Evolutionary conservation across 2,888 invertebrate genomes (phyloP).

Genomic region (Gryllus longicercus): DNA sequence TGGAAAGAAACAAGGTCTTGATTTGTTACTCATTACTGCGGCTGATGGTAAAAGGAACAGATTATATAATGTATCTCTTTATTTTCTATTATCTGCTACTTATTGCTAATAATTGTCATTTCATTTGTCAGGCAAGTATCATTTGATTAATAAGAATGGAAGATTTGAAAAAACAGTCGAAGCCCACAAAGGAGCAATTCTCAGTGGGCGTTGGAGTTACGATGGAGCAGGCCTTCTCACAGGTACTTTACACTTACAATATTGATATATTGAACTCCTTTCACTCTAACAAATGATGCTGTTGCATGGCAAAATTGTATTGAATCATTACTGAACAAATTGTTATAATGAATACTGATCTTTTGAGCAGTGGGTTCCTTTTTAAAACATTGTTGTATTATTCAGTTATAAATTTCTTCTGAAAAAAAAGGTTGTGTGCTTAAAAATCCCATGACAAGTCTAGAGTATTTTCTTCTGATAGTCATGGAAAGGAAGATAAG

Average conservation of each 20-base stretch:
- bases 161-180: slow-evolving; percentile 89
- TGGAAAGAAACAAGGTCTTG: slow-evolving; percentile 55
- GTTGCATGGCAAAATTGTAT: no score
- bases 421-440: no score
- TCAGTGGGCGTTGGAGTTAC: slow-evolving; percentile 88
- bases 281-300: background rate
- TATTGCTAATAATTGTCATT: background rate
- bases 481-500: no score
- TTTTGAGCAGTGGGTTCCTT: background rate
- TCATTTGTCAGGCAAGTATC: slow-evolving; percentile 63
- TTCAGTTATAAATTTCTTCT: no score
- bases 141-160: slow-evolving; percentile 83
- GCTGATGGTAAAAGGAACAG: slow-evolving; percentile 68
- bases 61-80: background rate
- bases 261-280: background rate
- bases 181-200: slow-evolving; percentile 88
- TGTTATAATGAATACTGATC: background rate
- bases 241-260: slow-evolving; percentile 51
- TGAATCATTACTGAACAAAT: no score
- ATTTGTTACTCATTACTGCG: slow-evolving; percentile 79
- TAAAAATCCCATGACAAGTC: no score
- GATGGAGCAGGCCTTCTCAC: slow-evolving; percentile 94
- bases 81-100: background rate
- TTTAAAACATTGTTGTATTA: background rate
- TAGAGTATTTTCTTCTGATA: no score